Evolutionary conservation across 2,113 vertebrate species (phyloP), one percentile per base, ranked within the genome.

Genomic region (Ceyx cyanopectus): DNA sequence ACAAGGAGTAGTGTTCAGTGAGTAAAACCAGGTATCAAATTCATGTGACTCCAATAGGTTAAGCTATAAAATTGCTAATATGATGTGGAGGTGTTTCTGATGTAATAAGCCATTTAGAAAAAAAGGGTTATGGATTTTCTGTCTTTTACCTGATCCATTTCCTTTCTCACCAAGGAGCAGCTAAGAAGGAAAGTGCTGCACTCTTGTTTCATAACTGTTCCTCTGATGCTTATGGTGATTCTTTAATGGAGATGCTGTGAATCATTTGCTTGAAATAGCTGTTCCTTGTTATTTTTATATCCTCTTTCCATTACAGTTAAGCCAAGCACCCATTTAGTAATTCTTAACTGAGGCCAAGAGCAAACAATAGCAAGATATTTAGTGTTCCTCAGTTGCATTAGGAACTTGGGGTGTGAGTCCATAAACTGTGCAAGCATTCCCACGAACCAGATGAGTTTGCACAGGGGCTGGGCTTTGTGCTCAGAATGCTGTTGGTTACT

Each of bases 81-180:
- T 80, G 79, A 89, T 80, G 57, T 63, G 81, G 77, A 87, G 26
- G 14, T 87, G 72, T 94, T 94, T 93, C 70, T 92, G 92, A 74
- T 89, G 85, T 94, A 93, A 95, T 78, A 94, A 81, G 48, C 83
- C 86, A 89, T 88, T 96, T 94, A 93, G 88, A 60, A 85, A 96
- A 96, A 94, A 92, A 91, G 53, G 22, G 85, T 21, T 94, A 94
- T 95, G 89, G 97, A 96, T 97, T 96, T 96, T 96, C 94, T 92
- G 91, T 93, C 93, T 95, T 91, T 94, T 79, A 73, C 48, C 53
- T 91, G 93, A 95, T 95, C 92, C 48, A 85, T 96, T 95, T 96
- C 95, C 81, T 96, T 73, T 81, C 90, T 81, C 32, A 81, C 56
- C 66, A 84, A 79, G 78, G 34, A 93, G 40, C 41, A 58, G 53